Percentiles rank a stretch among this genome's conserved stretches.
Evolutionary conservation across 2,797 vertebrate species (phyloP).

Genomic region (Macrochelys suwanniensis): DNA sequence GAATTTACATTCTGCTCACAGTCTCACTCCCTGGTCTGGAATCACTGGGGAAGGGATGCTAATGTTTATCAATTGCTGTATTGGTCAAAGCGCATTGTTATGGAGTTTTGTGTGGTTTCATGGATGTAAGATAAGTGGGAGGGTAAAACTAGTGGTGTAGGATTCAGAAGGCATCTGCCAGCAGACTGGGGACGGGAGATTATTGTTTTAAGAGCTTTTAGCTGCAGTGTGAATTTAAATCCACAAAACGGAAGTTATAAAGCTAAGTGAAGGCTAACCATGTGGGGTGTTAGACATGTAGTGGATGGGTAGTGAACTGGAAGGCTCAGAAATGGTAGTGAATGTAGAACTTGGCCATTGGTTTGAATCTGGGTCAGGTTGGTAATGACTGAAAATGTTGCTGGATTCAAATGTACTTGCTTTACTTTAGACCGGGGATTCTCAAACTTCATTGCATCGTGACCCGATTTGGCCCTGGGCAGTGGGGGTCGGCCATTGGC

Average conservation of each 20-base stretch:
- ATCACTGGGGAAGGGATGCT: background rate
- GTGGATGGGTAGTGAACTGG: background rate
- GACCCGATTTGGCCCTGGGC: too few species aligned
- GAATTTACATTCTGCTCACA: background rate
- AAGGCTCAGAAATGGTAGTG: background rate
- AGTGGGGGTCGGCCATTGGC: too few species aligned
- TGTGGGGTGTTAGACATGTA: background rate
- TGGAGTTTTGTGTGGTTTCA: background rate
- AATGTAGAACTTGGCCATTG: background rate
- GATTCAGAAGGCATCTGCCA: background rate
- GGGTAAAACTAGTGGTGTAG: background rate
- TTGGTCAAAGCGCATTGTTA: background rate
- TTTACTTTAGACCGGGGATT: background rate
- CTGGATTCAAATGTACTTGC: background rate
- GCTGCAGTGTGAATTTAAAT: background rate
- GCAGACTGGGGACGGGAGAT: background rate
- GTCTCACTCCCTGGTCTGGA: background rate
- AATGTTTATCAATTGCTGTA: fast-evolving
- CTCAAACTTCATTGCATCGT: background rate
- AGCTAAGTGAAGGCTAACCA: background rate
- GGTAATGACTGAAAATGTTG: background rate
- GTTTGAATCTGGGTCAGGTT: background rate
- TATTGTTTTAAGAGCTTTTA: background rate
- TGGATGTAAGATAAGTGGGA: background rate
- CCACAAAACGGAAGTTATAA: background rate